Evolutionary conservation across 1,140 invertebrate genomes (phyloP), one percentile per base, ranked within the genome.

Genomic region (Chrysoperla carnea): DNA sequence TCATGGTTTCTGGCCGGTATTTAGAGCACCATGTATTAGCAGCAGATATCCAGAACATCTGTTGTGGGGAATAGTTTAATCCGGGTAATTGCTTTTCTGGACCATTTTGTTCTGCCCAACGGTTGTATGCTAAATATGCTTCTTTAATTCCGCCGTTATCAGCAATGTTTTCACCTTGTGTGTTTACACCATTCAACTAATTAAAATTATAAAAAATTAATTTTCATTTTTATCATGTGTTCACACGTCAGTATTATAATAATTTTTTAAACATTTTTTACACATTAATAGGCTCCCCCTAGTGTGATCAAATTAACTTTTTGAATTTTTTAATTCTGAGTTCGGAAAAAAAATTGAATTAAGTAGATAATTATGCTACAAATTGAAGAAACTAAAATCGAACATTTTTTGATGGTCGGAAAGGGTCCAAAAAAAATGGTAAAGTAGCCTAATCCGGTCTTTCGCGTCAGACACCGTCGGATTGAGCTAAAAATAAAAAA

Each of bases 41-140:
- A 0, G 75, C 75, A 37, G 69, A 72, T 4, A 84, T 68, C 79
- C 80, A 88, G 56, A 85, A 87, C 52, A 86, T 66, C 59, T 88
- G 83, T 17, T 73, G 65, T 0, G 57, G 51, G 2, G 56, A 57
- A 41, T 55, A 66, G 23, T 55, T 41, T 12, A 65, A 47, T 9
- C 60, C 70, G 1, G 72, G 70, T 4, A 74, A 47, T 36, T 47
- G 41, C 29, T 52, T 42, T 44, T 70, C 67, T 11, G 40, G 36
- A 4, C 51, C 54, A 39, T 64, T 57, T 8, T 60, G 44, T 29
- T 50, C 15, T 8, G 50, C 46, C 66, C 69, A 69, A 6, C 50
- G 51, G 36, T 61, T 50, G 47, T 73, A 73, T 13, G 73, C 75
- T 17, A 61, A 48, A 53, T 75, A 77, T 6, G 76, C 68, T 51